phyloP scores from a whole-genome alignment of 2,888 invertebrate species.

The Erpobdella octoculata region DNA sequence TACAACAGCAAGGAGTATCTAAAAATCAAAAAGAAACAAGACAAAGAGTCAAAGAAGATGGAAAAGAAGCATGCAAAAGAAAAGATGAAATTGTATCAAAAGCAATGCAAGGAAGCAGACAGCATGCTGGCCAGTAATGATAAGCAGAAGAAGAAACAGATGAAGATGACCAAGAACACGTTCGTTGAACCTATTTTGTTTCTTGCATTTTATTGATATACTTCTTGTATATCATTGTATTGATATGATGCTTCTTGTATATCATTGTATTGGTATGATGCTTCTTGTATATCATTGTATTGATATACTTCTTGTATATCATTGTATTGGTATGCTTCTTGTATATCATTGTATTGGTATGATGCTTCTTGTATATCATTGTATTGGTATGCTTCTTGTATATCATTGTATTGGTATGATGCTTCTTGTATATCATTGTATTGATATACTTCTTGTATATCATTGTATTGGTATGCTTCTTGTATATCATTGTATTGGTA shows the following conservation, averaged over 20 bases:
- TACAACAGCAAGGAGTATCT: background rate
- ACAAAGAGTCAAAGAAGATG: conserved; percentile 80
- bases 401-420: no score
- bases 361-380: no score
- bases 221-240: background rate
- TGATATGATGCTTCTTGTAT: background rate
- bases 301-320: no score
- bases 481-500: no score
- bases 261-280: background rate
- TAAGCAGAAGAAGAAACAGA: conserved; percentile 52
- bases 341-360: no score
- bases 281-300: no score
- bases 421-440: no score
- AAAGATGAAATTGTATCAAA: conserved; percentile 73
- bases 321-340: no score
- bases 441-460: no score
- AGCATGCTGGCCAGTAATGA: conserved; percentile 60
- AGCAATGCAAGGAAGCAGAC: conserved; percentile 76
- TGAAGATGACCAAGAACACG: conserved; percentile 48
- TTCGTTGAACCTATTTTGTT: conserved; percentile 28
- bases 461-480: no score
- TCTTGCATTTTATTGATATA: background rate
- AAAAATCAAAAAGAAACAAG: conserved; percentile 67
- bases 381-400: no score
- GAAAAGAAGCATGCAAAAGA: conserved; percentile 89